phyloP scores from a whole-genome alignment of 1,140 invertebrate species.

The Anastrepha ludens region DNA sequence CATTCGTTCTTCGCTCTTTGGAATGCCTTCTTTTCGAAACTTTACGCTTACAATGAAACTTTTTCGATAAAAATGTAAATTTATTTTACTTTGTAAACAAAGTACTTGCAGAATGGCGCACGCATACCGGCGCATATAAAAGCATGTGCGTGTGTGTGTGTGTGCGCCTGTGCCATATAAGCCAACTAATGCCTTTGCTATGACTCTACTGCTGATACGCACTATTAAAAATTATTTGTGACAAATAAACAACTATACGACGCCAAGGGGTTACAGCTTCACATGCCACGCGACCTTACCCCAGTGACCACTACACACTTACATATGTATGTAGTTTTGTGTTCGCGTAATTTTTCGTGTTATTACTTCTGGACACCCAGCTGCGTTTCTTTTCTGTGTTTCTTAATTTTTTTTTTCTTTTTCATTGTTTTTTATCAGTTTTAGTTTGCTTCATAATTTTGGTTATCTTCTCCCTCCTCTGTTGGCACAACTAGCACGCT shows the following conservation, averaged over 20 bases:
- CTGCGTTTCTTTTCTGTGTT: no score
- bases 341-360: no score
- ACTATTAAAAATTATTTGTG: not conserved
- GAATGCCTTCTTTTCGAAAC: not conserved
- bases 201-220: not conserved
- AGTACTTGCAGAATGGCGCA: not conserved
- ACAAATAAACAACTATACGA: not conserved
- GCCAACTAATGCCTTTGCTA: not conserved
- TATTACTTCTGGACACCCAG: no score
- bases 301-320: no score
- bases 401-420: not conserved
- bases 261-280: not conserved
- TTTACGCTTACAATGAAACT: constrained; percentile 38
- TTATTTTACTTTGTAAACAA: constrained; percentile 36
- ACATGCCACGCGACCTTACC: not conserved
- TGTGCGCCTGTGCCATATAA: not conserved
- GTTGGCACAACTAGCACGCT: not conserved
- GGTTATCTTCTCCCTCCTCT: not conserved
- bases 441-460: not conserved
- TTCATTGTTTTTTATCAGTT: not conserved
- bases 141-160: no score
- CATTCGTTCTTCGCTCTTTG: not conserved
- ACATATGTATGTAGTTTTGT: no score
- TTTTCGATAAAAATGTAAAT: constrained; percentile 53
- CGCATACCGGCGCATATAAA: not conserved